phyloP scores from a whole-genome alignment of 2,797 vertebrate species.

The Cyprinella venusta region DNA sequence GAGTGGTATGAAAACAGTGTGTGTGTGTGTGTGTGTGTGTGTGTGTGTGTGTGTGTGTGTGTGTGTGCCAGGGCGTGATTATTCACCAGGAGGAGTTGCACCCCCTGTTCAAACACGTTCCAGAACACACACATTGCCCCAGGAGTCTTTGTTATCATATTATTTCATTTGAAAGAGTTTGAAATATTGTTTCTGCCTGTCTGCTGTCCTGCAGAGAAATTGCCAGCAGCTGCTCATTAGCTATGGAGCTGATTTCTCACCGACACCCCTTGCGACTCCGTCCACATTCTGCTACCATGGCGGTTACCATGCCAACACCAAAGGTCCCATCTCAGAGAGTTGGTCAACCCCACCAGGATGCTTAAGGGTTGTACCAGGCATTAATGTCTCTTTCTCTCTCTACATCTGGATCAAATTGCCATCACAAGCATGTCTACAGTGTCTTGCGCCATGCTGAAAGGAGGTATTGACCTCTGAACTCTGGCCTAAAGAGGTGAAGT shows the following conservation, averaged over 20 bases:
- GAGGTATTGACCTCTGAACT: slow-evolving; percentile 46
- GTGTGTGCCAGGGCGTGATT: slow-evolving; percentile 6
- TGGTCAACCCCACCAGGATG: slow-evolving; percentile 49
- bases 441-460: slow-evolving; percentile 49
- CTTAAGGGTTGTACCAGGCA: slow-evolving; percentile 41
- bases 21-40: too few species aligned
- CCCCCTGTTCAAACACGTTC: slow-evolving; percentile 57
- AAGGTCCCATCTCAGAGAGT: slow-evolving; percentile 47
- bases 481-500: slow-evolving; percentile 33
- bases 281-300: slow-evolving; percentile 56
- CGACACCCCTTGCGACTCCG: slow-evolving; percentile 43
- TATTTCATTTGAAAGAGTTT: slow-evolving; percentile 57
- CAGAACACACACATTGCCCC: slow-evolving; percentile 58
- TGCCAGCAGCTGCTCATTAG: slow-evolving; percentile 68
- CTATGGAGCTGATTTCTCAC: slow-evolving; percentile 59
- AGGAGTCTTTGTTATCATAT: slow-evolving; percentile 62
- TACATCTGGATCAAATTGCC: slow-evolving; percentile 42
- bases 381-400: slow-evolving; percentile 13
- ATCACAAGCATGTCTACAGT: slow-evolving; percentile 29
- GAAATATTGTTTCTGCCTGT: slow-evolving; percentile 53
- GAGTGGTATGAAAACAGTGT: slow-evolving; percentile 34
- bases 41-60: neutral
- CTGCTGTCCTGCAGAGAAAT: slow-evolving; percentile 56
- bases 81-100: slow-evolving; percentile 36
- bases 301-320: slow-evolving; percentile 48